phyloP scores from a whole-genome alignment of 1,140 invertebrate genomes.

The Onthophagus taurus region DNA sequence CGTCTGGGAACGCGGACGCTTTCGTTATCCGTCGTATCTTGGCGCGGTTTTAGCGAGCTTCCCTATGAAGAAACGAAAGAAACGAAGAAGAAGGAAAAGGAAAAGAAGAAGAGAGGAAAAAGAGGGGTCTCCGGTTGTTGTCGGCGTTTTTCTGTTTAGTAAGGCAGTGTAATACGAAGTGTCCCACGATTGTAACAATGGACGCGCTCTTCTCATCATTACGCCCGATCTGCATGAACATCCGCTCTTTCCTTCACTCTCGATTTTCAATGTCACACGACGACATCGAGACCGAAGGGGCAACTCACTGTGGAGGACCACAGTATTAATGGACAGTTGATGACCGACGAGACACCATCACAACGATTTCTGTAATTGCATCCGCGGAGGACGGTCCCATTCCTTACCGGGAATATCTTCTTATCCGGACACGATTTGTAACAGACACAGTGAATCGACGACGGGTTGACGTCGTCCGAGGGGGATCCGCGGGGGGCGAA shows the following conservation, averaged over 20 bases:
- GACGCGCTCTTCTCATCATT: slow-evolving; percentile 33
- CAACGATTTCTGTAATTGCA: slow-evolving; percentile 14
- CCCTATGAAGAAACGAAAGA: slow-evolving; percentile 29
- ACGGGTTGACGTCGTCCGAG: no score
- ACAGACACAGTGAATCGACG: no score
- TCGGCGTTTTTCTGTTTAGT: slow-evolving; percentile 30
- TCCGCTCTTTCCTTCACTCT: slow-evolving; percentile 32
- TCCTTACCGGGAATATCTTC: no score
- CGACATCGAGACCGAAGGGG: no score
- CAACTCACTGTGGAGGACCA: slow-evolving; percentile 8
- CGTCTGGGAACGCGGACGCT: no score
- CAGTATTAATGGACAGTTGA: slow-evolving; percentile 21
- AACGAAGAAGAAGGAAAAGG: slow-evolving; percentile 19
- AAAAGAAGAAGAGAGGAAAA: slow-evolving; percentile 23
- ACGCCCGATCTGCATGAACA: slow-evolving; percentile 37
- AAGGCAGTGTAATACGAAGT: slow-evolving; percentile 35
- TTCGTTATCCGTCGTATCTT: no score
- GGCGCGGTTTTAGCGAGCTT: no score
- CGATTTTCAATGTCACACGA: slow-evolving; percentile 33
- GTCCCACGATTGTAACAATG: slow-evolving; percentile 33
- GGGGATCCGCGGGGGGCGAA: no score
- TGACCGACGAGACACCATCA: slow-evolving; percentile 18
- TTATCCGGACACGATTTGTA: no score
- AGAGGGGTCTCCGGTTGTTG: no score
- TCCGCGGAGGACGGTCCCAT: no score